Percentiles rank a stretch among this genome's conserved stretches.
phyloP scores from a whole-genome alignment of 2,113 vertebrate species.

The Pholis gunnellus region DNA sequence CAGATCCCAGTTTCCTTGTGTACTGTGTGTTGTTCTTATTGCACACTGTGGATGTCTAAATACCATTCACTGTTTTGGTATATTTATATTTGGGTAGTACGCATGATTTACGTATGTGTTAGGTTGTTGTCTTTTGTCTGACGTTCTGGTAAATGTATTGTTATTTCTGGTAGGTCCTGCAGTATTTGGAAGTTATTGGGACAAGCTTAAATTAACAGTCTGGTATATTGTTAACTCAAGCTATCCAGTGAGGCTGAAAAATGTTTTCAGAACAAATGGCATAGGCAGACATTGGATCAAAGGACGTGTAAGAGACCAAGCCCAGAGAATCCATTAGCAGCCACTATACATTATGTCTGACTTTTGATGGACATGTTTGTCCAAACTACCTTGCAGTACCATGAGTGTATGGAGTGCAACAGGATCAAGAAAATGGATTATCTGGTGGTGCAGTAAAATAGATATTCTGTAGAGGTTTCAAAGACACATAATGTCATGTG shows the following conservation, averaged over 20 bases:
- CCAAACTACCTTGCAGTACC: not conserved
- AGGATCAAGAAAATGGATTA: constrained; percentile 7
- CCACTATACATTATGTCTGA: not conserved
- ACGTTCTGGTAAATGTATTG: constrained; percentile 1
- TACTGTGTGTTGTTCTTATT: not conserved
- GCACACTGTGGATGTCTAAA: not conserved
- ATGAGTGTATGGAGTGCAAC: not conserved
- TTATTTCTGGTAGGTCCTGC: not conserved
- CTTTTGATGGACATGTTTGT: constrained; percentile 30
- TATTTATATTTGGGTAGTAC: not conserved
- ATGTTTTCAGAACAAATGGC: not conserved
- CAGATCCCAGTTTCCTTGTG: not conserved
- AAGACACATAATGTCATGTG: constrained; percentile 11
- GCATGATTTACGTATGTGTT: not conserved
- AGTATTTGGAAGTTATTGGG: not conserved
- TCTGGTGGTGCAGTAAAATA: constrained; percentile 1
- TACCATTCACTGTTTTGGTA: not conserved
- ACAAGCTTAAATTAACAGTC: not conserved
- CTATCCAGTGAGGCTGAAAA: not conserved
- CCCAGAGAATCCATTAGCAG: not conserved
- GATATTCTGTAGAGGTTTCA: constrained; percentile 23
- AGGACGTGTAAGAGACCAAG: not conserved
- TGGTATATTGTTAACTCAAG: not conserved
- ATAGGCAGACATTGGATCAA: constrained; percentile 19
- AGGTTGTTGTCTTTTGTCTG: not conserved